Evolutionary conservation across 2,888 invertebrate species (phyloP).

Genomic region (Campoletis raptor): DNA sequence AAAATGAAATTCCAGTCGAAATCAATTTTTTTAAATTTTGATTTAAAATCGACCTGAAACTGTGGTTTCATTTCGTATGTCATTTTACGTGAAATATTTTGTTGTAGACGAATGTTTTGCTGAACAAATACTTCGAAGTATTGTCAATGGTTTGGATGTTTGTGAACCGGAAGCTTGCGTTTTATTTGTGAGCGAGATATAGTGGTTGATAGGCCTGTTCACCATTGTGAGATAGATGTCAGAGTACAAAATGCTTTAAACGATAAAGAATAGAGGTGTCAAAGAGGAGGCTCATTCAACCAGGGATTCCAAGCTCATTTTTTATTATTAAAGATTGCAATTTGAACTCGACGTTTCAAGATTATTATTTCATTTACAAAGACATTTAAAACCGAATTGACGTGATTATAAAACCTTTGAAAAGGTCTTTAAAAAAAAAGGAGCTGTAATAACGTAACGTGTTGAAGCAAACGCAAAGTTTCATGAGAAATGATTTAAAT

Average conservation of each 20-base stretch:
- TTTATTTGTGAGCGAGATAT: constrained; percentile 18
- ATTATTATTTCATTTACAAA: not conserved
- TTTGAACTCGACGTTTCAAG: not conserved
- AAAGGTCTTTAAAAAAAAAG: not conserved
- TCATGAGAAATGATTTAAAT: not conserved
- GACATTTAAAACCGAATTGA: not conserved
- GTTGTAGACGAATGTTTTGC: not conserved
- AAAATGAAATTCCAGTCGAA: not conserved
- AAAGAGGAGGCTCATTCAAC: constrained; percentile 47
- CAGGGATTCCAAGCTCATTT: constrained; percentile 32
- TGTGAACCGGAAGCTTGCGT: constrained; percentile 38
- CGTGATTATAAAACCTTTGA: not conserved
- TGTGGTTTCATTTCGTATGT: not conserved
- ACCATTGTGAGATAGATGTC: constrained; percentile 10
- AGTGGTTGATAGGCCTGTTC: constrained; percentile 30
- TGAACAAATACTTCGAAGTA: not conserved
- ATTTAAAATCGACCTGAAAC: not conserved
- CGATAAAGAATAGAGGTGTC: constrained; percentile 60
- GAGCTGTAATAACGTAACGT: not conserved
- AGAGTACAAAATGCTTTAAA: constrained; percentile 45
- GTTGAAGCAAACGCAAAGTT: not conserved
- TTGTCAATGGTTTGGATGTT: not conserved
- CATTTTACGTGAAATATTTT: not conserved
- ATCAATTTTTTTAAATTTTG: not conserved
- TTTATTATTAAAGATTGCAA: constrained; percentile 21